A percentile compares a stretch with the other conserved stretches of the same genome.
phyloP scores from a whole-genome alignment of 92 coral and sea anemone species.

The Siderastrea radians region DNA sequence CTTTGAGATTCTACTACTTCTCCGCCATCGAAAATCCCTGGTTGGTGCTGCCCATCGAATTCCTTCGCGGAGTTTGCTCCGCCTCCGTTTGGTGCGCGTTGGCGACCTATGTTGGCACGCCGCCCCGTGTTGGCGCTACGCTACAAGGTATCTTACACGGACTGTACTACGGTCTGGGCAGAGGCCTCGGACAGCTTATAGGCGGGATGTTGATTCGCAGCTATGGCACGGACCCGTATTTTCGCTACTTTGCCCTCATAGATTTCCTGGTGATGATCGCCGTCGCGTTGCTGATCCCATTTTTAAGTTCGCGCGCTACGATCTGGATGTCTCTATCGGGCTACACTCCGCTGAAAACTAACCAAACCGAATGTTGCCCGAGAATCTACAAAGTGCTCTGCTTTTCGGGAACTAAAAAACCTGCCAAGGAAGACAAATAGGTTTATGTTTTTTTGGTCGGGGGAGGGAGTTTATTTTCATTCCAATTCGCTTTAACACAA shows the following conservation, averaged over 20 bases:
- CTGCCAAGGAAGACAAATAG: background rate
- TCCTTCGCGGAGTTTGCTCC: constrained; percentile 83
- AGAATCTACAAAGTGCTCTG: constrained; percentile 20
- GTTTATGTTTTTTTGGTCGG: background rate
- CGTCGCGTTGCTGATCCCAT: constrained; percentile 61
- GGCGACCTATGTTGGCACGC: constrained; percentile 92
- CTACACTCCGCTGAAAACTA: constrained; percentile 54
- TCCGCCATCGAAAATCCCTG: constrained; percentile 90
- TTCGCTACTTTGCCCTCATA: constrained; percentile 85
- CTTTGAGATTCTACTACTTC: constrained; percentile 87
- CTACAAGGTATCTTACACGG: constrained; percentile 94
- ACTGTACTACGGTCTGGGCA: constrained; percentile 87
- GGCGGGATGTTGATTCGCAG: constrained; percentile 83
- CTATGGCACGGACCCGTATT: constrained; percentile 74
- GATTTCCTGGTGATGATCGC: constrained; percentile 68
- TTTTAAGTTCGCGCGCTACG: constrained; percentile 61
- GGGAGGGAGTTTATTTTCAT: background rate
- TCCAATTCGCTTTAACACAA: background rate
- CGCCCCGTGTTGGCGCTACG: constrained; percentile 99
- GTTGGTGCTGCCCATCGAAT: constrained; percentile 92
- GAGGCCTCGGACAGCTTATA: constrained; percentile 90
- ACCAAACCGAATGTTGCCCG: constrained; percentile 41
- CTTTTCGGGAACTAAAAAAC: background rate
- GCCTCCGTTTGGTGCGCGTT: constrained; percentile 94
- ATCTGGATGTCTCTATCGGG: constrained; percentile 89